These are phyloP conservation scores for Saccopteryx bilineata DNA, from an alignment of 2,113 vertebrate species.

Conservation along the genomic window DNA sequence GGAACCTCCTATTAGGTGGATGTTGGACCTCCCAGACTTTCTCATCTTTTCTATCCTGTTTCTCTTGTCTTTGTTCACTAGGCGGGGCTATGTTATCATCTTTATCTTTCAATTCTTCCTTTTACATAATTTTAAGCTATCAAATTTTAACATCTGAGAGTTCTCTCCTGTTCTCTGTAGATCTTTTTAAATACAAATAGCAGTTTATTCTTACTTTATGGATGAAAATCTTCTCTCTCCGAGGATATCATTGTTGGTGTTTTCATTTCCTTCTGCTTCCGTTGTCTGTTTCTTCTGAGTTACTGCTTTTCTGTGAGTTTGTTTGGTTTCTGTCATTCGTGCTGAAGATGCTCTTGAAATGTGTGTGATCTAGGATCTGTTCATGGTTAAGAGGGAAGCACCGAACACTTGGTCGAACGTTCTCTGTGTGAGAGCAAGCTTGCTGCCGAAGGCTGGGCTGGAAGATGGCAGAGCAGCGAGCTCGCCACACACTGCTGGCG, in stretches of 20 bases:
- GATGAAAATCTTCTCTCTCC: not conserved
- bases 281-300: not conserved
- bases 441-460: not conserved
- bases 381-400: not conserved
- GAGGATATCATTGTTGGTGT: not conserved
- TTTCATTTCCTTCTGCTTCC: constrained; percentile 1
- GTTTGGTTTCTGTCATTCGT: constrained; percentile 11
- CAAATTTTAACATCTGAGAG: not conserved
- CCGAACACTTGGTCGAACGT: not conserved
- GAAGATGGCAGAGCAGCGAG: not conserved
- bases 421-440: not conserved
- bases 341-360: constrained; percentile 59
- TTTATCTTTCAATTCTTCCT: not conserved
- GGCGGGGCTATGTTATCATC: constrained; percentile 13
- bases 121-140: not conserved
- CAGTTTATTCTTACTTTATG: constrained; percentile 21
- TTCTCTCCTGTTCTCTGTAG: constrained; percentile 21
- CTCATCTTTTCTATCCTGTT: not conserved
- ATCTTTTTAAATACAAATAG: constrained; percentile 59
- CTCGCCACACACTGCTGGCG: not conserved
- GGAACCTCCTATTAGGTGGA: not conserved
- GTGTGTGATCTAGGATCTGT: constrained; percentile 56
- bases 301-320: not conserved
- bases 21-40: constrained; percentile 23
- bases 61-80: not conserved